Evolutionary conservation across 2,797 vertebrate genomes (phyloP), one percentile per base, ranked within the genome.

Genomic region (Lophotriccus pileatus): DNA sequence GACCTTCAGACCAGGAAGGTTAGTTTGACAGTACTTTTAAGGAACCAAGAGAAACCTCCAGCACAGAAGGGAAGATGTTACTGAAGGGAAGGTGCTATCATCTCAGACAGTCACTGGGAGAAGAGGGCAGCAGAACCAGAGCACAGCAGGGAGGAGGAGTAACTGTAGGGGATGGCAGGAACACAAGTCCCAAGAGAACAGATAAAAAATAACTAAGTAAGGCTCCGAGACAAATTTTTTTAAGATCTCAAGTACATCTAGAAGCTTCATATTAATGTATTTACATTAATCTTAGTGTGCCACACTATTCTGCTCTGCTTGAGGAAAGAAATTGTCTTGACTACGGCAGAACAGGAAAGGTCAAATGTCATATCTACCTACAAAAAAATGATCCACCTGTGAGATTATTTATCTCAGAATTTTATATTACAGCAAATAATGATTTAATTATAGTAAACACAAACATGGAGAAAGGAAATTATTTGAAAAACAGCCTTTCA

Each of bases 241-340:
- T 32, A 6, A 84, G 4, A 43, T 52, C 44, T 88, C 37, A 41
- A 22, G 8, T 76, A 14, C 7, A 9, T n/a, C 36, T 73, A 36
- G 10, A 69, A 49, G 8, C 44, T 52, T 80, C 44, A 4, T n/a
- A 24, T 70, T 32, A 23, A 50, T 34, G 9, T 84, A 36, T 37
- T 80, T 76, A 12, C 18, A 5, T 66, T 77, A 34, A 46, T 14
- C 3, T 58, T 81, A 36, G 8, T 41, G 23, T 52, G 44, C 56
- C 1, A 4, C 3, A 15, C 7, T 53, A 3, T 32, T 91, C 18
- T 34, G 46, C 30, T 55, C 10, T 0, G 0, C 37, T 59, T 72
- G 30, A 30, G 52, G 78, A 59, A 39, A 32, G 36, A 56, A 8
- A 53, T 64, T 49, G 19, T 34, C 73, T 86, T 78, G 73, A 30